Evolutionary conservation across 2,888 invertebrate genomes (phyloP), one percentile per base, ranked within the genome.

Genomic region (Drosophila prolongata): DNA sequence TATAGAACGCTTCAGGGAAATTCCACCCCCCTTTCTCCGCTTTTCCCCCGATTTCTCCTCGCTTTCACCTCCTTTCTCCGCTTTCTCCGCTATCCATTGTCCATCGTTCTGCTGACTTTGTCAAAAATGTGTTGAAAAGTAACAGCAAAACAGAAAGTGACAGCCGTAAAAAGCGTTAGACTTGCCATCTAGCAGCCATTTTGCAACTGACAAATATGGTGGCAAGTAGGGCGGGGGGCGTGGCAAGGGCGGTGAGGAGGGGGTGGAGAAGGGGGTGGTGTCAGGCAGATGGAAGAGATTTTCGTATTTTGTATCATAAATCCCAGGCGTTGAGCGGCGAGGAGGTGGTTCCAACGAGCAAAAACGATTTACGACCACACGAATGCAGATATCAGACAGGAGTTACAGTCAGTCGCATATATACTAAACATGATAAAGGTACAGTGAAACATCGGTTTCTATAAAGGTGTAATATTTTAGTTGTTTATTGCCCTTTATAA

Each of bases 231-330:
- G 52, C 24, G 35, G 24, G 47, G 19, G 54, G 30, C 53, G 54
- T 42, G 66, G 37, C 42, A 24, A n/a, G 16, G 16, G 16, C 16
- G 2, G 2, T 1, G 16, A 30, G 30, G 9, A 30, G 14, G 11
- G 11, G 8, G 6, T 6, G 34, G 35, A 3, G 13, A 34, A 1
- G 6, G 1, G 37, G n/a, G 16, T 13, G 24, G 9, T 40, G 16
- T 13, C 24, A 14, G 27, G 35, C n/a, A 30, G 54, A 30, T 49
- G 35, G 49, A 58, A 40, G 46, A 43, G 49, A 60, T 64, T 64
- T 62, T 64, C 49, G 77, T 59, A 80, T 77, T 77, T 68, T 65
- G 77, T 65, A 71, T 69, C 79, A 79, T 83, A 83, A 79, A 83
- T 83, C 66, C 73, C 62, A 38, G 50, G 46, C 62, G 61, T 34